A percentile compares a stretch with the other conserved stretches of the same genome.
Evolutionary conservation across 2,797 vertebrate genomes (phyloP).

Genomic region (Hippopotamyrus pictus): DNA sequence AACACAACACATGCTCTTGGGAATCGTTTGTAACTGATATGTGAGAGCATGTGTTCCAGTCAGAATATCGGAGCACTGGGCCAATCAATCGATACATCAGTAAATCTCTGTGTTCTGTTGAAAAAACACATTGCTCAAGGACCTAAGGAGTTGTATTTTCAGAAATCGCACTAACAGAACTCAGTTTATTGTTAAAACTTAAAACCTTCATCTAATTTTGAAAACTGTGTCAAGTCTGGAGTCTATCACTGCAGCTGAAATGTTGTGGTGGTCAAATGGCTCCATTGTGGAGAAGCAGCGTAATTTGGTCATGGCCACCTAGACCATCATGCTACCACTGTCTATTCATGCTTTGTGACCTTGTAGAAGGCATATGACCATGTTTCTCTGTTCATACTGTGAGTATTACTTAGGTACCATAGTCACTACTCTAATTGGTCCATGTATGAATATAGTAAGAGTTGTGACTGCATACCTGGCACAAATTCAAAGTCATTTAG

Average conservation of each 20-base stretch:
- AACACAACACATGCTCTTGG: background rate
- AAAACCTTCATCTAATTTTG: background rate
- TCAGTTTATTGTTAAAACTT: background rate
- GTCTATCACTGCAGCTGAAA: background rate
- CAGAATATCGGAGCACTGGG: background rate
- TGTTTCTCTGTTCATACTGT: background rate
- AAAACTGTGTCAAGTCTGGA: background rate
- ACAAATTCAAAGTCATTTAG: conserved; percentile 1
- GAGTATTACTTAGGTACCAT: background rate
- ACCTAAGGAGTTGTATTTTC: background rate
- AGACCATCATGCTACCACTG: background rate
- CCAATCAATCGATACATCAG: background rate
- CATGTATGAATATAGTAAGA: background rate
- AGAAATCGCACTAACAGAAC: background rate
- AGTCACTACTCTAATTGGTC: background rate
- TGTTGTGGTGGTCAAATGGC: background rate
- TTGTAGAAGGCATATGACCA: background rate
- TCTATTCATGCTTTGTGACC: background rate
- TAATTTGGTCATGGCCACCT: background rate
- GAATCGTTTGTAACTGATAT: background rate
- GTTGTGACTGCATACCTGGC: background rate
- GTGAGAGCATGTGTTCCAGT: background rate
- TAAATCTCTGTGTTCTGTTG: background rate
- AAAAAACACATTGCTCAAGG: background rate
- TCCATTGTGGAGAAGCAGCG: background rate